Base-by-base conservation (phyloP, 2,113 vertebrate species). In the Nesogale talazaci region DNA sequence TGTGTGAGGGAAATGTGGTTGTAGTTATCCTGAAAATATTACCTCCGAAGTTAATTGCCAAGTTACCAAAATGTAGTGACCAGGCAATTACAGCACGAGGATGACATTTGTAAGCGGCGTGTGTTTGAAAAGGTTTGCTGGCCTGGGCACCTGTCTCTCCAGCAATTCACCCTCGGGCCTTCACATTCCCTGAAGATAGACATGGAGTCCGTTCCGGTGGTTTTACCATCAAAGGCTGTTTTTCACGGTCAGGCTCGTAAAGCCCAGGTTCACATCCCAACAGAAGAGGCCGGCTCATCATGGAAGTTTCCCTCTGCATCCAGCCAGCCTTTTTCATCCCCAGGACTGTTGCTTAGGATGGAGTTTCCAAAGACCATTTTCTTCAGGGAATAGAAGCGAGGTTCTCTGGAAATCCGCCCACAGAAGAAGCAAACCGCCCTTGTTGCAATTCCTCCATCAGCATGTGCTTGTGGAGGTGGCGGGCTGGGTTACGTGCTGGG, bases 21-120 rank as follows among this genome's bases (percentile, higher is more conserved):
- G 31, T 87, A 95, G 87, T 95, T 96, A 22, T 77, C 97, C 74
- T 27, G 76, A 92, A 90, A 95, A 97, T 94, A 94, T n/a, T 82
- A 74, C 94, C 93, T 83, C 81, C 83, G 94, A 95, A 96, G 95
- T 96, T 97, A 96, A 94, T 97, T 97, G 95, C 87, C 70, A 81
- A 8, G 0, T 97, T 97, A 95, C 93, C 82, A 92, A 96, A 97
- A 97, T 94, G 93, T 95, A 95, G 95, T 94, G 86, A 94, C 34
- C 82, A 3, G 7, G 3, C 94, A 89, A 46, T 95, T 97, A 93
- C 92, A 80, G 36, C 94, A 59, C 92, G 70, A 95, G 95, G 79
- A 90, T 52, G 96, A 75, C 36, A 2, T 95, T 91, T 96, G 74
- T 94, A 93, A 95, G 91, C 52, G 36, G 22, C 3, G 5, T 2